A percentile compares a stretch with the other conserved stretches of the same genome.
phyloP scores from a whole-genome alignment of 2,113 vertebrate genomes.

The Isurus oxyrinchus region DNA sequence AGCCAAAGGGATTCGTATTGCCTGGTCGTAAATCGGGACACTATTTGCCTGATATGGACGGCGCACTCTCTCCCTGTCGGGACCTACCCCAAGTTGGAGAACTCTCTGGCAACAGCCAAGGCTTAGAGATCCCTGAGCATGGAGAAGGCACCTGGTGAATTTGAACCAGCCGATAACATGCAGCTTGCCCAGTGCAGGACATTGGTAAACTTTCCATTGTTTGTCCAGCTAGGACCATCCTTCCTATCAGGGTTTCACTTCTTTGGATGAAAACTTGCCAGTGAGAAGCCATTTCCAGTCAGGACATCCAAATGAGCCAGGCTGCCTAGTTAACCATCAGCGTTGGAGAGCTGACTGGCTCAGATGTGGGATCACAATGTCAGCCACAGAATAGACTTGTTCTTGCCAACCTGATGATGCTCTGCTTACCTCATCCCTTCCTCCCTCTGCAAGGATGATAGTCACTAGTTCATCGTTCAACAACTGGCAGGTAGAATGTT shows the following conservation, averaged over 20 bases:
- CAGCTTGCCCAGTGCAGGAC: too few relatives aligned
- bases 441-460: background rate
- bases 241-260: too few relatives aligned
- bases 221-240: too few relatives aligned
- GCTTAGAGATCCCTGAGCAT: too few relatives aligned
- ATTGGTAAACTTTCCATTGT: too few relatives aligned
- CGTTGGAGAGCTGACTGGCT: background rate
- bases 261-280: too few relatives aligned
- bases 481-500: background rate
- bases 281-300: too few relatives aligned
- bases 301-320: background rate
- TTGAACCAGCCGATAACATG: too few relatives aligned
- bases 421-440: background rate
- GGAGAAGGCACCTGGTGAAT: too few relatives aligned
- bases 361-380: background rate
- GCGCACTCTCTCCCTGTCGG: background rate
- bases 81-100: background rate
- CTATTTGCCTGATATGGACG: background rate
- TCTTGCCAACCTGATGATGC: too few relatives aligned
- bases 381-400: background rate
- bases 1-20: background rate
- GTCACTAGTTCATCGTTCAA: background rate
- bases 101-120: too few relatives aligned
- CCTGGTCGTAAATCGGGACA: background rate
- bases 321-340: background rate